Conservation (phyloP, 1,140 invertebrate genomes). For the Drosophila quadrilineata region DNA sequence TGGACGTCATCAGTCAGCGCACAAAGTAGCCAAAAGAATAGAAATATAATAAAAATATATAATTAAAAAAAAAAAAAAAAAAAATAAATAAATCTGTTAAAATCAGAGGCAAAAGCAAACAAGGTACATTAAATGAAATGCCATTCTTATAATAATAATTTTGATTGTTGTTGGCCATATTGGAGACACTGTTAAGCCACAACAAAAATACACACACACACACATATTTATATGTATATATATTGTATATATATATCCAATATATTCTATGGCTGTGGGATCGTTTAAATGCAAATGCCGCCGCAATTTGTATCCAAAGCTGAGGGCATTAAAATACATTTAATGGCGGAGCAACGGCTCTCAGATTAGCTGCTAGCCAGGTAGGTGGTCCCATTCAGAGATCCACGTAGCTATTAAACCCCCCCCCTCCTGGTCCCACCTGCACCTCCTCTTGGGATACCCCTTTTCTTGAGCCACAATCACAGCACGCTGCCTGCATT, state of each 20-base stretch:
- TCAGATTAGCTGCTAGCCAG: conserved; percentile 5
- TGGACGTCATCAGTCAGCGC: conserved; percentile 37
- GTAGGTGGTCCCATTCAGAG: not conserved
- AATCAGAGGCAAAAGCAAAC: too few relatives aligned
- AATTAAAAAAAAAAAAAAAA: not conserved
- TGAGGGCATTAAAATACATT: conserved; percentile 59
- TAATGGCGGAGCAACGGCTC: conserved; percentile 49
- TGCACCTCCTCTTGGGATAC: too few relatives aligned
- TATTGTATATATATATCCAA: too few relatives aligned
- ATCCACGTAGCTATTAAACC: not conserved
- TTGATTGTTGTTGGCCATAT: conserved; percentile 30
- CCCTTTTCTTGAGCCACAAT: not conserved
- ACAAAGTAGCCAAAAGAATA: not conserved
- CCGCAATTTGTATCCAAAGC: not conserved
- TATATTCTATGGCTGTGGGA: conserved; percentile 19
- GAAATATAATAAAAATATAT: not conserved
- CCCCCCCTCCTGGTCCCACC: not conserved
- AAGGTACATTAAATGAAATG: conserved; percentile 31
- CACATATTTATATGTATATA: conserved; percentile 26
- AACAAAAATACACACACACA: too few relatives aligned
- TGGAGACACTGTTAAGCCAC: conserved; percentile 1
- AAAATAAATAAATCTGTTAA: conserved; percentile 5
- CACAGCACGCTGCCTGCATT: conserved; percentile 55
- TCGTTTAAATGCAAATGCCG: conserved; percentile 68
- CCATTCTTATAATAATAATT: conserved; percentile 37